Evolutionary conservation across 2,113 vertebrate genomes (phyloP), one percentile per base, ranked within the genome.

Genomic region (Delphinus delphis): DNA sequence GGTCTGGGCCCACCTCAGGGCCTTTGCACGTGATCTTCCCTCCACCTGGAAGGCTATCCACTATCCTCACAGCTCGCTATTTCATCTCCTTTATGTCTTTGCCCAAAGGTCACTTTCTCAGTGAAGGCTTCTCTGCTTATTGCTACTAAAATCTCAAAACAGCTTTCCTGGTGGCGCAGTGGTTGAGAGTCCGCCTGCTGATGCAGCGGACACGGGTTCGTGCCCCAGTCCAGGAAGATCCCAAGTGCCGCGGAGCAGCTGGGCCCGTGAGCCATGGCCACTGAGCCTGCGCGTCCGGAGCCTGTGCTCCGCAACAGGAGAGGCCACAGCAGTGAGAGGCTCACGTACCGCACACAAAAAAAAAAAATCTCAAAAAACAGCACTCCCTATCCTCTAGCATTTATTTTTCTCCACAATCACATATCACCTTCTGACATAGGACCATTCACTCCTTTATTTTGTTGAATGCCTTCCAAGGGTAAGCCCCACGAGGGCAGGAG

Each of bases 351-450:
- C 44, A 44, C 8, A 8, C 8, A 8, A 44, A 8, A 44, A 41
- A 41, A 41, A 44, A 47, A 44, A 44, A 8, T 4, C 13, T 9
- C 71, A 38, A 18, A 25, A 3, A 47, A 6, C 18, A n/a, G 36
- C 44, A 65, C 73, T 68, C n/a, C n/a, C 44, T n/a, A 2, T 0
- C 23, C 68, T n/a, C 23, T 1, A n/a, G 8, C 2, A 20, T 4
- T 44, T 79, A 23, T 36, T 53, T 50, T 77, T 17, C 63, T 82
- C 38, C 62, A 26, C 15, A 4, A 47, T 60, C 1, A 6, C 23
- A 63, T 73, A 36, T 15, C 63, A 38, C 18, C 26, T 68, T 25
- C 47, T 53, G 41, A 77, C n/a, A 38, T 4, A 12, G 3, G 1
- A 3, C 38, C 71, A 20, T 50, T 68, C 25, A 14, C 41, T 62